These are phyloP conservation scores for Ericerus pela DNA, from an alignment of 1,140 invertebrate genomes.

Conservation along the genomic window DNA sequence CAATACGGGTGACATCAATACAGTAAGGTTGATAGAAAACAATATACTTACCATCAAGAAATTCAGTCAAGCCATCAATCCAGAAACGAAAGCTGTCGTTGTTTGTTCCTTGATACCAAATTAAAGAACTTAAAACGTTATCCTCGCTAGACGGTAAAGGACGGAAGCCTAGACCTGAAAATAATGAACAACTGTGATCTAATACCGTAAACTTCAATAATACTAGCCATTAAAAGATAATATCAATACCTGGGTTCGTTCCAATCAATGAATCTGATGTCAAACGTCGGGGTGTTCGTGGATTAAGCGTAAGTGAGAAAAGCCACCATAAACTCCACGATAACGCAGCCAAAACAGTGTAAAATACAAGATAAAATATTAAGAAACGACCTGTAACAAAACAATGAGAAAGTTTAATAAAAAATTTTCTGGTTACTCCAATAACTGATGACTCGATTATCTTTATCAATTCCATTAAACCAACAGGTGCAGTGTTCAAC, in stretches of 20 bases:
- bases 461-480: too few relatives aligned
- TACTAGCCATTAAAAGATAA: constrained; percentile 15
- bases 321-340: constrained; percentile 81
- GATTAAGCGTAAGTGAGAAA: constrained; percentile 80
- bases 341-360: constrained; percentile 65
- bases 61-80: constrained; percentile 52
- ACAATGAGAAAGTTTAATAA: constrained; percentile 24
- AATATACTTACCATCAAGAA: constrained; percentile 58
- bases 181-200: constrained; percentile 11
- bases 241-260: constrained; percentile 70
- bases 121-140: constrained; percentile 80
- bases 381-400: constrained; percentile 62
- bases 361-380: constrained; percentile 86
- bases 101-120: constrained; percentile 73
- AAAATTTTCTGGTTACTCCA: too few relatives aligned
- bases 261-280: constrained; percentile 69
- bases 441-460: too few relatives aligned
- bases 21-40: too few relatives aligned
- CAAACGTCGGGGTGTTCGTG: constrained; percentile 68
- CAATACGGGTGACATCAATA: too few relatives aligned
- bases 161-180: constrained; percentile 72
- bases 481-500: too few relatives aligned
- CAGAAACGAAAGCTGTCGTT: constrained; percentile 58
- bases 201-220: constrained; percentile 4
- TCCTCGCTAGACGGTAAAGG: constrained; percentile 64